Evolutionary conservation across 2,888 invertebrate genomes (phyloP), one percentile per base, ranked within the genome.

Genomic region (Blera fallax): DNA sequence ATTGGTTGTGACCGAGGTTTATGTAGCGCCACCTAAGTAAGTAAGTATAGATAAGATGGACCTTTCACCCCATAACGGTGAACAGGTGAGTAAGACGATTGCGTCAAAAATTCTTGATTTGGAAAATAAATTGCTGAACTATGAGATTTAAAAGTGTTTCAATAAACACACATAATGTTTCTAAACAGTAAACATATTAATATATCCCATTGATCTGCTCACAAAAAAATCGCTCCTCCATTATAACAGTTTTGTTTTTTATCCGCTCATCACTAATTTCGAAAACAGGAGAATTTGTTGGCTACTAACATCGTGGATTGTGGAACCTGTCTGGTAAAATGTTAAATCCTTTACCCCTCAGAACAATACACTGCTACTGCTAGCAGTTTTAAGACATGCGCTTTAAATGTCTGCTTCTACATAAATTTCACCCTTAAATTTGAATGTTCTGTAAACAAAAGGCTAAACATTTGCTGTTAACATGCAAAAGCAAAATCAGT

Each of bases 201-300:
- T 2, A 16, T 45, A n/a, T 11, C 48, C 45, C 7, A 32, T n/a
- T 64, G 32, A 32, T 48, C 64, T 16, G 32, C 43, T 10, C 27
- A 10, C 16, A 16, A 1, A 60, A 21, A 0, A 40, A 43, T 10
- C n/a, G 2, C 2, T 27, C 24, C 27, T 27, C 11, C 18, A 18
- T 7, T 79, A 72, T 79, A 65, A 79, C 81, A 82, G 40, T 77
- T 69, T 29, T 21, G 0, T 7, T 32, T 58, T 56, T 82, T 83
- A 83, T 83, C 82, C 82, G 82, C 78, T 7, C 82, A 82, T 52
- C 60, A 0, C 52, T 72, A 78, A 32, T 10, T 72, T 83, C 82
- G 82, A 83, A 78, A 64, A 40, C 4, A 4, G 54, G 40, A 24
- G 64, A 21, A 60, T 24, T 43, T 0, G 0, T n/a, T 2, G 11